Conservation (phyloP, 2,113 vertebrate genomes). For the Chaetura pelagica region DNA sequence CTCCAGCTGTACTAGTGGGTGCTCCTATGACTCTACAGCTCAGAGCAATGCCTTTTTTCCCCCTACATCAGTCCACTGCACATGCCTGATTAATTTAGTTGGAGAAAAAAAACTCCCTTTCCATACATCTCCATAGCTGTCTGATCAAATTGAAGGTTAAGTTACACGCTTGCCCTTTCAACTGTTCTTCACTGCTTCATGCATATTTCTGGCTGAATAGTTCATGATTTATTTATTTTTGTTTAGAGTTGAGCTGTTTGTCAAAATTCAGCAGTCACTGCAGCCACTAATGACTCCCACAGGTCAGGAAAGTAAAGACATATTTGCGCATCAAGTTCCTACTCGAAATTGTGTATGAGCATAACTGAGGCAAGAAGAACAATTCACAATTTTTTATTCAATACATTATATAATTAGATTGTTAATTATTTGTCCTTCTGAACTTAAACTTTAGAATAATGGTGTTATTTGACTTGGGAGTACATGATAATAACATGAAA, state of each 20-base stretch:
- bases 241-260: background rate
- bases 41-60: background rate
- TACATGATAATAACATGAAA: background rate
- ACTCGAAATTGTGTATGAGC: background rate
- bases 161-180: background rate
- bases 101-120: background rate
- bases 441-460: background rate
- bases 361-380: background rate
- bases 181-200: background rate
- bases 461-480: background rate
- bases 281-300: background rate
- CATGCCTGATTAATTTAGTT: background rate
- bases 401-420: background rate
- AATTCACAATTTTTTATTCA: background rate
- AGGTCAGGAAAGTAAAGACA: background rate
- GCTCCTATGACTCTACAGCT: background rate
- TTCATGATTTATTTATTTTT: background rate
- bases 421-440: background rate
- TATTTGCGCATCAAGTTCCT: background rate
- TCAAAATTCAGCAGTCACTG: background rate
- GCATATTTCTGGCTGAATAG: background rate
- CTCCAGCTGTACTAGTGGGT: background rate
- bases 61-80: background rate
- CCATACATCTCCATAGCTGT: background rate
- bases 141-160: background rate